Evolutionary conservation across 2,888 invertebrate species (phyloP).

Genomic region (Dilophus febrilis): DNA sequence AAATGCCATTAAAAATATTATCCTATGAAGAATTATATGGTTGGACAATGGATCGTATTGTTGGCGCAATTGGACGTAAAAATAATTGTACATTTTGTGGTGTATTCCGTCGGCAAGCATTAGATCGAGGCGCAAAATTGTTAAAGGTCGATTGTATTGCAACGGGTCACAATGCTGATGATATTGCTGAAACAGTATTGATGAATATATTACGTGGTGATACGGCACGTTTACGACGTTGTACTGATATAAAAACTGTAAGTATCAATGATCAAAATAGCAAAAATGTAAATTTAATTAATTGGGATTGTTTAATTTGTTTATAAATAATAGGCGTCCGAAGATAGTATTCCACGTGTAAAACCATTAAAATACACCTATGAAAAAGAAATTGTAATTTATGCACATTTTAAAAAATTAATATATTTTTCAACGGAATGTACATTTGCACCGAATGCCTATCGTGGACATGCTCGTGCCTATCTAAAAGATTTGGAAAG

Average conservation of each 20-base stretch:
- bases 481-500: conserved; percentile 91
- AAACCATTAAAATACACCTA: conserved; percentile 96
- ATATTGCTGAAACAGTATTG: conserved; percentile 94
- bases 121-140: conserved; percentile 84
- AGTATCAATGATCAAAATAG: no score
- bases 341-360: conserved; percentile 74
- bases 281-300: no score
- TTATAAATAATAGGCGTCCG: conserved; percentile 24
- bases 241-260: conserved; percentile 69
- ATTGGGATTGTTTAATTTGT: no score
- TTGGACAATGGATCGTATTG: conserved; percentile 99
- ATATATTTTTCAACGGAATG: conserved; percentile 99
- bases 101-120: conserved; percentile 86
- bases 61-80: conserved; percentile 63
- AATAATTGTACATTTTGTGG: conserved; percentile 97
- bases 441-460: conserved; percentile 95
- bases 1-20: conserved; percentile 81
- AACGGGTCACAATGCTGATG: conserved; percentile 94
- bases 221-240: conserved; percentile 79
- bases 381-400: conserved; percentile 99
- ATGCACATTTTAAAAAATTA: conserved; percentile 89
- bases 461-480: conserved; percentile 79
- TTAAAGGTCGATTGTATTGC: conserved; percentile 84
- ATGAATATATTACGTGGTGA: conserved; percentile 98
- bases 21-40: conserved; percentile 96